Conservation (phyloP, 2,888 invertebrate species). For the Diachrysia chrysitis region DNA sequence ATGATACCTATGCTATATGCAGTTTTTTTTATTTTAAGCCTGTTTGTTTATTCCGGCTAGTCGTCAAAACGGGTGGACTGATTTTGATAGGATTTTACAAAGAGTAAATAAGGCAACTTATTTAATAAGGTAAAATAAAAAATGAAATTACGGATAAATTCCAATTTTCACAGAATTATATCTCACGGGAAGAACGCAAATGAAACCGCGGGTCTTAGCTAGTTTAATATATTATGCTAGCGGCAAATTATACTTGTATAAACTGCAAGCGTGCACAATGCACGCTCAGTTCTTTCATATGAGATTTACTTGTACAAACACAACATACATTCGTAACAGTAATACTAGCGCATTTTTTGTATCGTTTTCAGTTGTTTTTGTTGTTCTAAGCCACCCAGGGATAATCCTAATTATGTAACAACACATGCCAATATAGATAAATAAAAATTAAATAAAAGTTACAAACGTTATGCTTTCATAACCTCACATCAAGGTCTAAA, state of each 20-base stretch:
- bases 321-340: not conserved
- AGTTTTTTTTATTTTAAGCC: too few relatives aligned
- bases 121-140: too few relatives aligned
- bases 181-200: too few relatives aligned
- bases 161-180: too few relatives aligned
- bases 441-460: constrained; percentile 68
- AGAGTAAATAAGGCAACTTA: too few relatives aligned
- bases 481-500: constrained; percentile 61
- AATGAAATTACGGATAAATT: too few relatives aligned
- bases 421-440: constrained; percentile 42
- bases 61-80: too few relatives aligned
- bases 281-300: not conserved
- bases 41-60: too few relatives aligned
- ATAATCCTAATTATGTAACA: constrained; percentile 8
- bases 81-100: too few relatives aligned
- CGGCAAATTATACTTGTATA: not conserved
- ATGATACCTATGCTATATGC: too few relatives aligned
- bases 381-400: constrained; percentile 26
- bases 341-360: not conserved
- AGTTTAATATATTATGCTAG: not conserved
- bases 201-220: too few relatives aligned
- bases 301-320: not conserved
- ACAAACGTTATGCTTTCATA: constrained; percentile 60
- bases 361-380: not conserved
- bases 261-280: not conserved